Conservation (phyloP, 2,113 vertebrate species). For the Smithornis capensis region DNA sequence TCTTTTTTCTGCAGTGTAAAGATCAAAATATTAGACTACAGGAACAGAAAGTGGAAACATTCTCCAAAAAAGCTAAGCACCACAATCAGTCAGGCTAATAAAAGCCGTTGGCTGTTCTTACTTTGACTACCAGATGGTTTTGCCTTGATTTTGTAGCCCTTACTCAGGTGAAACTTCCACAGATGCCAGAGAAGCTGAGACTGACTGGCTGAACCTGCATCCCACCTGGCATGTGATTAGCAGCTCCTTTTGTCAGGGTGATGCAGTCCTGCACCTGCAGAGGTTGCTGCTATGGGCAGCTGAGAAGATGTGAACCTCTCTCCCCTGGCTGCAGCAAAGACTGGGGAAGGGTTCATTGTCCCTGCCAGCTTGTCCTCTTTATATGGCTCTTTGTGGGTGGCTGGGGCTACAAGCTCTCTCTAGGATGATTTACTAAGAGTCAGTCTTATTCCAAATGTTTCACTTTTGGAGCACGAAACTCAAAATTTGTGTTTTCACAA, state of each 20-base stretch:
- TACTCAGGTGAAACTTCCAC: not conserved
- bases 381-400: not conserved
- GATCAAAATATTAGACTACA: not conserved
- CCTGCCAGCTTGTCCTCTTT: not conserved
- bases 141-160: not conserved
- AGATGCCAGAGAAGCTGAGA: not conserved
- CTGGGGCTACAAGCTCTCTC: not conserved
- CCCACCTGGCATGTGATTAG: not conserved
- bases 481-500: not conserved
- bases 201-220: accelerated
- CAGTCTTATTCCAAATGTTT: not conserved
- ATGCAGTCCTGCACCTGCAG: not conserved
- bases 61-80: not conserved
- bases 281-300: not conserved
- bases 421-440: not conserved
- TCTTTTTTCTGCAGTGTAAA: slow-evolving; percentile 87
- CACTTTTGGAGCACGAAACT: not conserved
- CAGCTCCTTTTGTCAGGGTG: not conserved
- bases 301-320: not conserved
- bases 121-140: not conserved
- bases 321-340: not conserved
- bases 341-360: not conserved
- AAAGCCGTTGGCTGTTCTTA: not conserved
- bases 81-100: not conserved
- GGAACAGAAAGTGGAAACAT: not conserved